Conservation (phyloP, 2,797 vertebrate species). For the Danio jaintianensis region DNA sequence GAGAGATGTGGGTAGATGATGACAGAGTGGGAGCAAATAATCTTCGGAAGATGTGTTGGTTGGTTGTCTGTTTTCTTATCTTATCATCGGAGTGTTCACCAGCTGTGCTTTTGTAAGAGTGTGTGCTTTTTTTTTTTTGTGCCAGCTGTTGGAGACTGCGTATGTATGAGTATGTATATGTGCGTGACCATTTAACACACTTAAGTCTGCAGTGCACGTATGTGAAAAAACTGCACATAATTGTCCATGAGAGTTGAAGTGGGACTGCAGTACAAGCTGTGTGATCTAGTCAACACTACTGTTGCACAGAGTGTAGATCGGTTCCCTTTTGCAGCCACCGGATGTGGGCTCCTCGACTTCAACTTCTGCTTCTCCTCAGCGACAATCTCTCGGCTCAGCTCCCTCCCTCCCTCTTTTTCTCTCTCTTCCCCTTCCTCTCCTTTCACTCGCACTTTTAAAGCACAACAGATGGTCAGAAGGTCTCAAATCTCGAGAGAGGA, state of each 20-base stretch:
- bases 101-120: too few species aligned
- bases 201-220: background rate
- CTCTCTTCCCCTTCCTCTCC: constrained; percentile 44
- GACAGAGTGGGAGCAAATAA: too few species aligned
- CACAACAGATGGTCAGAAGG: constrained; percentile 69
- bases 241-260: background rate
- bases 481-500: constrained; percentile 63
- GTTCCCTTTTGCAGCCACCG: constrained; percentile 62
- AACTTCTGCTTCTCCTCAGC: constrained; percentile 52
- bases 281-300: constrained; percentile 12
- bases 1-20: too few species aligned
- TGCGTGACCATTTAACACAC: background rate
- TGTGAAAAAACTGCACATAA: constrained; percentile 26
- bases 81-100: too few species aligned
- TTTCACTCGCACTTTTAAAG: constrained; percentile 47
- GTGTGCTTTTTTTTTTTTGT: too few species aligned
- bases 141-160: too few species aligned
- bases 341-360: constrained; percentile 75
- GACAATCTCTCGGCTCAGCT: constrained; percentile 36
- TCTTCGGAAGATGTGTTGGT: too few species aligned
- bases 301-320: constrained; percentile 48
- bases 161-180: background rate
- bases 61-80: too few species aligned
- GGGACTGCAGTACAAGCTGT: constrained; percentile 29
- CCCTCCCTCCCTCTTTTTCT: constrained; percentile 68